Evolutionary conservation across 2,888 invertebrate species (phyloP).

Genomic region (Rhingia rostrata): DNA sequence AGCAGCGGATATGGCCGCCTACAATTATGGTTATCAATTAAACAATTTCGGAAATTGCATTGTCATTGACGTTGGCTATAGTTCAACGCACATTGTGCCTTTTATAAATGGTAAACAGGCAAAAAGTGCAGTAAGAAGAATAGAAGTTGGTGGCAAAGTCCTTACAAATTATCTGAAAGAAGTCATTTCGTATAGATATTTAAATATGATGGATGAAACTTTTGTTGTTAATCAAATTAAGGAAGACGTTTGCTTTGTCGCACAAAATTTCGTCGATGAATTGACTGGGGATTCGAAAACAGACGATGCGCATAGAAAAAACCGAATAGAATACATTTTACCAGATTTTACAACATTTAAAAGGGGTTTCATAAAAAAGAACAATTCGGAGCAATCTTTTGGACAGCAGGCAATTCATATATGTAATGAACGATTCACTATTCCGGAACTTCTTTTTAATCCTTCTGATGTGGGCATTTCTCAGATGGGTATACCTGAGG

Average conservation of each 20-base stretch:
- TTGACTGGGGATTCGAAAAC: conserved; percentile 87
- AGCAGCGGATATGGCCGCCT: conserved; percentile 90
- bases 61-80: conserved; percentile 97
- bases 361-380: conserved; percentile 83
- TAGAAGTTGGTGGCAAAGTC: conserved; percentile 98
- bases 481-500: conserved; percentile 95
- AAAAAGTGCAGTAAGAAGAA: conserved; percentile 89
- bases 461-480: conserved; percentile 97
- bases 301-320: conserved; percentile 84
- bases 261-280: conserved; percentile 91
- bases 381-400: conserved; percentile 29
- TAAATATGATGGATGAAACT: conserved; percentile 99
- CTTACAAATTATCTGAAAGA: conserved; percentile 99
- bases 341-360: conserved; percentile 97
- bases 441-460: conserved; percentile 96
- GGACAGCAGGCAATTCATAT: conserved; percentile 92
- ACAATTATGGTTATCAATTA: conserved; percentile 85
- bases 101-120: conserved; percentile 91
- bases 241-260: conserved; percentile 98
- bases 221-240: conserved; percentile 99
- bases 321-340: conserved; percentile 94
- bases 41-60: conserved; percentile 88
- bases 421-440: conserved; percentile 96
- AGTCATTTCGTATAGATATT: conserved; percentile 96
- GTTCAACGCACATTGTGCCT: conserved; percentile 97